phyloP scores from a whole-genome alignment of 2,113 vertebrate genomes.

The Patagioenas fasciata region DNA sequence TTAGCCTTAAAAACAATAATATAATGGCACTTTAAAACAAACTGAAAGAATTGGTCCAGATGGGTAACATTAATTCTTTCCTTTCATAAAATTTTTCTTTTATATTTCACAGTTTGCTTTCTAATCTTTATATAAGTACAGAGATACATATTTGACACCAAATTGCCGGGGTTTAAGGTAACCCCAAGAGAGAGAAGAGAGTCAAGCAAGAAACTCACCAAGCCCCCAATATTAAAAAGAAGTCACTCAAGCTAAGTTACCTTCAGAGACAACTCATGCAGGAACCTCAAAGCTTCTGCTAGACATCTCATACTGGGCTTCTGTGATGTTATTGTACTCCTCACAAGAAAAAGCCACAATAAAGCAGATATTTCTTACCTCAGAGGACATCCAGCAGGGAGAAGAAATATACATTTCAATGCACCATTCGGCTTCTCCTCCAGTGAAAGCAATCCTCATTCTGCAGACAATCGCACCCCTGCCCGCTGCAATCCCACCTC shows the following conservation, averaged over 20 bases:
- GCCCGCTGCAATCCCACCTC: background rate
- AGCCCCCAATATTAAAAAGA: background rate
- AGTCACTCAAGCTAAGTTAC: background rate
- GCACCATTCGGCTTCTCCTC: background rate
- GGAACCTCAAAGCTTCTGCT: background rate
- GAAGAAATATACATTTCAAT: background rate
- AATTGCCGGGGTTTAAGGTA: background rate
- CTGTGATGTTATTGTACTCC: background rate
- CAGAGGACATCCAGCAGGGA: background rate
- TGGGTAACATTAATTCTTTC: background rate
- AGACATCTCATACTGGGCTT: too few species aligned
- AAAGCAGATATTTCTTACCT: background rate
- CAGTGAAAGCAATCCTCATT: background rate
- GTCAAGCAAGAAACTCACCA: background rate
- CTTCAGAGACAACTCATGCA: background rate
- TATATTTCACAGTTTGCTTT: background rate
- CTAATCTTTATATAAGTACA: background rate
- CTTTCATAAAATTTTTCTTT: background rate
- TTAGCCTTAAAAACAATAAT: background rate
- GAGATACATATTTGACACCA: background rate
- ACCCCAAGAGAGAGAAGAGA: background rate
- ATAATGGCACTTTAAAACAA: background rate
- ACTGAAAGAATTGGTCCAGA: background rate
- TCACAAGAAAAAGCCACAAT: background rate
- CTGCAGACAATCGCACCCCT: background rate